A percentile compares a stretch with the other conserved stretches of the same genome.
Conservation (phyloP, 2,113 vertebrate genomes). For the Melanostigma gelatinosum region DNA sequence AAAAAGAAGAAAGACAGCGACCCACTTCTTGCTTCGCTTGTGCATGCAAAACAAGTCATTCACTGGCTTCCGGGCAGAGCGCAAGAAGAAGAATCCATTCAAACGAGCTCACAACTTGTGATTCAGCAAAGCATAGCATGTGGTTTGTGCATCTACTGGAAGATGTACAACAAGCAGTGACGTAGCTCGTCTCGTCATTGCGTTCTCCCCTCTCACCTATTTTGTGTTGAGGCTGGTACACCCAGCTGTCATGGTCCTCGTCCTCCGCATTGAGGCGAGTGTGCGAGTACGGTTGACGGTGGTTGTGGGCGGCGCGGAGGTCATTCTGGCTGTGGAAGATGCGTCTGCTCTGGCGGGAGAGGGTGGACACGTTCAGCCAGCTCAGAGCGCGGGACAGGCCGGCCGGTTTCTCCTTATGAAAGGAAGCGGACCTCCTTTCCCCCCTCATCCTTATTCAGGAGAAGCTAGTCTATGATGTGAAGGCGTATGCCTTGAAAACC, state of each 20-base stretch:
- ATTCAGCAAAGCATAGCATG: neutral
- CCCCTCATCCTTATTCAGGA: slow-evolving; percentile 87
- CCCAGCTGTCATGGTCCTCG: slow-evolving; percentile 88
- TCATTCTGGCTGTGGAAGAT: slow-evolving; percentile 93
- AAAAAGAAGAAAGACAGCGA: slow-evolving; percentile 44
- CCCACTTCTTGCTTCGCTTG: slow-evolving; percentile 51
- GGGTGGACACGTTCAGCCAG: slow-evolving; percentile 93
- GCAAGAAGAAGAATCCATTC: slow-evolving; percentile 44
- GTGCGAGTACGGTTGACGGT: slow-evolving; percentile 32
- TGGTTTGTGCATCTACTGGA: neutral
- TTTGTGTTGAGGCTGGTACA: slow-evolving; percentile 86
- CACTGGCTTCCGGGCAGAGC: slow-evolving; percentile 41
- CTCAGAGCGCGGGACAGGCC: slow-evolving; percentile 89
- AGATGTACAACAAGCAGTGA: neutral
- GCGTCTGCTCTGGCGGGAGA: slow-evolving; percentile 90
- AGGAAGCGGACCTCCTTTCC: slow-evolving; percentile 86
- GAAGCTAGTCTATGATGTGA: neutral
- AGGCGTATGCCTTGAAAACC: neutral
- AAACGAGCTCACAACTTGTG: slow-evolving; percentile 11
- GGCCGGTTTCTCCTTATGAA: slow-evolving; percentile 86
- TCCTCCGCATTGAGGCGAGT: slow-evolving; percentile 56
- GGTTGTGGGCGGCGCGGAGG: slow-evolving; percentile 80
- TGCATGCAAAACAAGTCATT: slow-evolving; percentile 56
- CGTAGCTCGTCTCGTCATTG: neutral
- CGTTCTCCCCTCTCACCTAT: slow-evolving; percentile 86